phyloP scores from a whole-genome alignment of 2,888 invertebrate genomes.

The Agelastica alni region DNA sequence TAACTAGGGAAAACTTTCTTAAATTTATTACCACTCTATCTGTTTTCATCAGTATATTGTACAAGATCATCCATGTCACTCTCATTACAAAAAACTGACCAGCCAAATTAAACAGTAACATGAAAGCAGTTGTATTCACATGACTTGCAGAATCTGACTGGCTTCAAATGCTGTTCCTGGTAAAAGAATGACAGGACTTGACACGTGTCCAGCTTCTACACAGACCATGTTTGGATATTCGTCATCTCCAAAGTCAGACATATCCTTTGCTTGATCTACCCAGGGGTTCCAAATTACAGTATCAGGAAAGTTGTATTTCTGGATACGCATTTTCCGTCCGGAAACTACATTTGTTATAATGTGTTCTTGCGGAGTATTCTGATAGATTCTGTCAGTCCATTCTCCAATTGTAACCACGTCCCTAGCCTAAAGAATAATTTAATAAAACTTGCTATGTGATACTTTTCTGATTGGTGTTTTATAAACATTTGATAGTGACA shows the following conservation, averaged over 20 bases:
- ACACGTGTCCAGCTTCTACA: slow-evolving; percentile 91
- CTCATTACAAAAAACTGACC: slow-evolving; percentile 26
- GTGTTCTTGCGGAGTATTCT: slow-evolving; percentile 90
- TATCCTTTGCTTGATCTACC: slow-evolving; percentile 90
- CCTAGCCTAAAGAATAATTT: slow-evolving; percentile 59
- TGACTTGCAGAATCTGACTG: slow-evolving; percentile 85
- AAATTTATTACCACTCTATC: too few relatives aligned
- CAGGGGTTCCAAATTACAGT: slow-evolving; percentile 98
- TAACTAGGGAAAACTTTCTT: too few relatives aligned
- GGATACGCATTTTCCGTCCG: slow-evolving; percentile 88
- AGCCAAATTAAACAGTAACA: slow-evolving; percentile 31
- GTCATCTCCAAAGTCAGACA: slow-evolving; percentile 94
- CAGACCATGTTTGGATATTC: slow-evolving; percentile 97
- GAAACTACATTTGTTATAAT: slow-evolving; percentile 92
- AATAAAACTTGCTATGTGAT: not conserved
- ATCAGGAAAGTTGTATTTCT: slow-evolving; percentile 94
- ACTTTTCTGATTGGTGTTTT: too few relatives aligned
- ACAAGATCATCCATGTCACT: slow-evolving; percentile 30
- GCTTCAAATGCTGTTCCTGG: slow-evolving; percentile 92
- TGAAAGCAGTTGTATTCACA: slow-evolving; percentile 46
- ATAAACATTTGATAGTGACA: too few relatives aligned
- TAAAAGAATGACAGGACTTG: slow-evolving; percentile 82
- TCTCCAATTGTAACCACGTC: slow-evolving; percentile 89
- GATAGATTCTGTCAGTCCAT: slow-evolving; percentile 93
- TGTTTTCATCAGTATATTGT: slow-evolving; percentile 19